Conservation (phyloP, 2,797 vertebrate genomes). For the Sebastes vulpes region DNA sequence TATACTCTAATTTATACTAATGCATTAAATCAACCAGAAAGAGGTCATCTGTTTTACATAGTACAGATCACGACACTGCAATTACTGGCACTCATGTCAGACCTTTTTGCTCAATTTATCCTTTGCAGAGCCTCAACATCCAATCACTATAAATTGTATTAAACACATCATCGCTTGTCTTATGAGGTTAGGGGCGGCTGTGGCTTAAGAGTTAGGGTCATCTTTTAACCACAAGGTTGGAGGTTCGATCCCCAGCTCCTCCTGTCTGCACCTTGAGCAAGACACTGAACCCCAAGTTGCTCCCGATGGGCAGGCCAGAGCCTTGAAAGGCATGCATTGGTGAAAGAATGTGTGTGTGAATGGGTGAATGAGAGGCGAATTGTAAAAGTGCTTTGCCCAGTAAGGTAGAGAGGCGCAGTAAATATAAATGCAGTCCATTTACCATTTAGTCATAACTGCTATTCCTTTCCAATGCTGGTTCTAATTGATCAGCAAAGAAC, state of each 20-base stretch:
- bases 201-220: not conserved
- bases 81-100: not conserved
- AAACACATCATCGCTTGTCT: slow-evolving; percentile 11
- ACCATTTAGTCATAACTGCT: not conserved
- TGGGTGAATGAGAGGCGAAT: not conserved
- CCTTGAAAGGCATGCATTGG: not conserved
- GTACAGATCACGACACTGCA: not conserved
- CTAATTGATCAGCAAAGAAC: slow-evolving; percentile 33
- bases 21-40: not conserved
- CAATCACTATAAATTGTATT: slow-evolving; percentile 27
- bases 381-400: not conserved
- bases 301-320: not conserved
- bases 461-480: not conserved
- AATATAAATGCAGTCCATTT: not conserved
- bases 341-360: not conserved
- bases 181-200: not conserved
- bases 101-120: not conserved
- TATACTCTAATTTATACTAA: not conserved
- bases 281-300: not conserved
- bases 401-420: not conserved
- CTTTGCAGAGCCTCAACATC: slow-evolving; percentile 9
- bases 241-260: not conserved
- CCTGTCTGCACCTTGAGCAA: not conserved
- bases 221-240: not conserved
- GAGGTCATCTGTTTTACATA: not conserved